phyloP scores from a whole-genome alignment of 2,797 vertebrate species.

The Pyrocephalus nanus region DNA sequence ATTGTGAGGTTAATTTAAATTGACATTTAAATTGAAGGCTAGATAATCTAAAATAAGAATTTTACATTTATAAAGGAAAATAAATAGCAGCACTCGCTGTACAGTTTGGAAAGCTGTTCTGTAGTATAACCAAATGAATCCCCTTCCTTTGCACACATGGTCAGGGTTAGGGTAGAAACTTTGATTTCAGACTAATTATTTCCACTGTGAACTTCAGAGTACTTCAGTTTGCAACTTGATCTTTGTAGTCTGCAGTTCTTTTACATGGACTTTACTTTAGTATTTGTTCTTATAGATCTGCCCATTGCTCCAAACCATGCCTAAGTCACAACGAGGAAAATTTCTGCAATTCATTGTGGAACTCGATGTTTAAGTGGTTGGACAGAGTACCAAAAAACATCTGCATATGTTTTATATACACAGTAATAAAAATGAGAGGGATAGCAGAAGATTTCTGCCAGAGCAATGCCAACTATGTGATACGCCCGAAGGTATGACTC shows the following conservation, averaged over 20 bases:
- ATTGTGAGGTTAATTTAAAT: background rate
- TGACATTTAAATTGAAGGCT: background rate
- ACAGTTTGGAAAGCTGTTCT: background rate
- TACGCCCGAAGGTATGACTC: background rate
- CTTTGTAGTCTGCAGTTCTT: background rate
- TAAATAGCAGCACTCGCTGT: background rate
- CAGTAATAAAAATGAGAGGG: background rate
- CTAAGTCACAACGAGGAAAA: background rate
- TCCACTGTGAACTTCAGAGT: background rate
- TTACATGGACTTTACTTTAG: background rate
- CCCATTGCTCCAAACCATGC: background rate
- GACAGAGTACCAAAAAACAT: background rate
- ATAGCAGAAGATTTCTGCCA: background rate
- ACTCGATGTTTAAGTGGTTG: background rate
- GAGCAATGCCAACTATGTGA: background rate
- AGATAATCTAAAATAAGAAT: background rate
- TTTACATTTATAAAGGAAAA: background rate
- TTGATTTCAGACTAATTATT: background rate
- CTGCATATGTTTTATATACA: background rate
- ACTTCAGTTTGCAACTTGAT: background rate
- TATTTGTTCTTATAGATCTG: background rate
- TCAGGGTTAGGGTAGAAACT: background rate
- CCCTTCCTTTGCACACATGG: background rate
- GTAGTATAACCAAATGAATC: background rate
- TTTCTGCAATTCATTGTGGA: background rate